These are phyloP conservation scores for Thyatira batis DNA, from an alignment of 2,888 invertebrate genomes.

Conservation along the genomic window DNA sequence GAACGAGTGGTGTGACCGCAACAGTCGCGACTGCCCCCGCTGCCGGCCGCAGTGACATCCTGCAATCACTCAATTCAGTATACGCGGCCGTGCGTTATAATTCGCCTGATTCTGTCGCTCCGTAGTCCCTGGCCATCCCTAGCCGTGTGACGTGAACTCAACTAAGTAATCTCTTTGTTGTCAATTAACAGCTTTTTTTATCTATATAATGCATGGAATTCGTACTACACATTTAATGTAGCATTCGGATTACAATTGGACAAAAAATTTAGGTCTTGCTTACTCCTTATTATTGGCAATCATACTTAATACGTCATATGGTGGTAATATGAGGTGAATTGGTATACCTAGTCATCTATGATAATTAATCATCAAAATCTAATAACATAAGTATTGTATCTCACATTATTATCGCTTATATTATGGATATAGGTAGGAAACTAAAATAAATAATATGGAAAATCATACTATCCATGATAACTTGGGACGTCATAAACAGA, in stretches of 20 bases:
- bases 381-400: background rate
- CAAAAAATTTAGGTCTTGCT: too few relatives aligned
- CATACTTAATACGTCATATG: too few relatives aligned
- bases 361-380: too few relatives aligned
- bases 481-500: background rate
- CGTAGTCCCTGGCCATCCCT: constrained; percentile 17
- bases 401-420: background rate
- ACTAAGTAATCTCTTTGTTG: constrained; percentile 38
- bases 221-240: background rate
- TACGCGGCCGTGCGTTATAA: constrained; percentile 63
- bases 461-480: background rate
- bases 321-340: too few relatives aligned
- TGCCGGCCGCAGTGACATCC: constrained; percentile 29
- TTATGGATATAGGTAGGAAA: too few relatives aligned
- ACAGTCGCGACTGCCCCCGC: constrained; percentile 2
- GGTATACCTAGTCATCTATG: too few relatives aligned
- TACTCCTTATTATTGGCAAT: too few relatives aligned
- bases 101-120: constrained; percentile 22
- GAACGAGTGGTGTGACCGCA: constrained; percentile 27
- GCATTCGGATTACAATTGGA: too few relatives aligned
- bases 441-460: too few relatives aligned
- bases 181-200: constrained; percentile 4
- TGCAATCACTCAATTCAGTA: constrained; percentile 73
- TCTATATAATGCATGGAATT: background rate
- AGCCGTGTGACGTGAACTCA: constrained; percentile 31